Evolutionary conservation across 2,888 invertebrate genomes (phyloP).

Genomic region (Drosophila siamana): DNA sequence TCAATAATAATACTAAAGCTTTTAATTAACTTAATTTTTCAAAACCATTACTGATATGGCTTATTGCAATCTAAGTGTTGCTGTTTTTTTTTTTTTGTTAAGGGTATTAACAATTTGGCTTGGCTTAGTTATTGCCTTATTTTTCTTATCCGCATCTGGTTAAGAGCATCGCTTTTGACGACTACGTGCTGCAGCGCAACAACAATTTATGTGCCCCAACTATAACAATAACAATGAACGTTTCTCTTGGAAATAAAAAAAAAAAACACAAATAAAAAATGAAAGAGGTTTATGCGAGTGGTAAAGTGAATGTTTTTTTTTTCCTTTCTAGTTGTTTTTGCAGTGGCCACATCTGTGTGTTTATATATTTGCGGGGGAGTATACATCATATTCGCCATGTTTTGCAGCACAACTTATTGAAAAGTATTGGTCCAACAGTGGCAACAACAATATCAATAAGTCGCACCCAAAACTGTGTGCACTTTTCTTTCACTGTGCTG

Average conservation of each 20-base stretch:
- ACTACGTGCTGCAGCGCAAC: slow-evolving; percentile 22
- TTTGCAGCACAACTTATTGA: slow-evolving; percentile 37
- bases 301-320: slow-evolving; percentile 42
- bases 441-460: slow-evolving; percentile 18
- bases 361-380: background rate
- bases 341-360: background rate
- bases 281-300: slow-evolving; percentile 25
- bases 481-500: slow-evolving; percentile 8
- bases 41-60: no score
- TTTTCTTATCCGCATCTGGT: slow-evolving; percentile 9
- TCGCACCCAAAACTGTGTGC: slow-evolving; percentile 24
- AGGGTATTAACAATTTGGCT: slow-evolving; percentile 23
- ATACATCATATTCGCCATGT: background rate
- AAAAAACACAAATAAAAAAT: slow-evolving; percentile 2
- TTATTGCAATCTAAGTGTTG: background rate
- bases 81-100: background rate
- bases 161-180: slow-evolving; percentile 9
- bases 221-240: slow-evolving; percentile 39
- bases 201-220: slow-evolving; percentile 32
- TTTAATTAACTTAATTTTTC: background rate
- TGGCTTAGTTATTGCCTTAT: background rate
- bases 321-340: slow-evolving; percentile 14
- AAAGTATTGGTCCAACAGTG: slow-evolving; percentile 27
- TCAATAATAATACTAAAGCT: background rate
- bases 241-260: slow-evolving; percentile 8